Base-by-base conservation (phyloP, 2,888 invertebrate species). In the Catocala sponsa region DNA sequence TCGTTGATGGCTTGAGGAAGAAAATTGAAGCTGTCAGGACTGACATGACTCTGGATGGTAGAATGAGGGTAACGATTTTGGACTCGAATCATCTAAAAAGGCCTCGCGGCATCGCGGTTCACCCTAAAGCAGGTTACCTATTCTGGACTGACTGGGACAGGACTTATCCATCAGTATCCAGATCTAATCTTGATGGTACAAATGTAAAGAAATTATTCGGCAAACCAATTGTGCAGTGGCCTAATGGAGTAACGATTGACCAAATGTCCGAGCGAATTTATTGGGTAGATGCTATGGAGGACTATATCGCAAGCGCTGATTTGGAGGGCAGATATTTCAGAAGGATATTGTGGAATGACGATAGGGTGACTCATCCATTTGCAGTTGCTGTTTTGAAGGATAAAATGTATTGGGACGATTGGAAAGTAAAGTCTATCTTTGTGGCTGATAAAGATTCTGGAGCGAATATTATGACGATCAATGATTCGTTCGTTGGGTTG, bases 61-160 rank as follows among this genome's bases (percentile, higher is more conserved):
- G 97, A 79, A 97, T 97, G 96, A 92, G 98, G 54, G 95, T 96
- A 49, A 97, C 97, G 0, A 96, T 99, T 74, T 90, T 98, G 38
- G 96, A 96, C 42, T 94, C 95, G 0, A 95, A 95, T 9, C 90
- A 95, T 47, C 84, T 98, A 54, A 96, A 95, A 6, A 97, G 97
- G 75, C 98, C 98, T 0, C 91, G 97, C 65, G 97, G 98, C 7
- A 97, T 98, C 57, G 97, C 97, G 0, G 96, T 98, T 0, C 98
- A 98, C 91, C 98, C 98, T 0, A 95, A 95, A 81, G 96, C 96
- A 55, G 98, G 98, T 60, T 97, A 96, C 74, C 68, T 95, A 86
- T 98, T 97, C 85, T 98, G 98, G 97, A 98, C 98, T 0, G 98
- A 98, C 84, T 98, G 98, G 98, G 97, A 97, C 5, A 95, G 95